Base-by-base conservation (phyloP, 2,113 vertebrate species). In the Apteryx mantelli region DNA sequence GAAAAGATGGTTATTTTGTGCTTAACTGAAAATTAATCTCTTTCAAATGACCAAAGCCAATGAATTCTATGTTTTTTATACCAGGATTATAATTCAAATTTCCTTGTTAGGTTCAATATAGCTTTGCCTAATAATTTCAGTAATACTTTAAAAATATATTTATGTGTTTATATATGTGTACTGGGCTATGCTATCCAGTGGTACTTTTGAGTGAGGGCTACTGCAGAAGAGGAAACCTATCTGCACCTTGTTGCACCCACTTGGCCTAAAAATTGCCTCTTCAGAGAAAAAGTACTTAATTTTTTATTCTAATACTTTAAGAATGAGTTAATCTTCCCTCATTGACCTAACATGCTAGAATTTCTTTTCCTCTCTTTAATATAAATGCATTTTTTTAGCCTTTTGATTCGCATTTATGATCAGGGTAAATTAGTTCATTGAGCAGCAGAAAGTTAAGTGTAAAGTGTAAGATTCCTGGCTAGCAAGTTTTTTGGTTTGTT, bases 151-250 rank as follows among this genome's bases (percentile, higher is more conserved):
- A 36, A 21, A 34, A 38, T 21, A n/a, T 38, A 24, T 55, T 73
- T 48, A 28, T 48, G 3, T 28, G 13, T 87, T 4, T 63, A 2
- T 30, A 34, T 50, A 8, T 61, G 7, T 0, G 0, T 50, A 21
- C 16, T 2, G 0, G 38, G 26, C 22, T 50, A 9, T 22, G 4
- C 10, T 34, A 71, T 4, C 12, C 34, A 44, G 34, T 34, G 44
- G 55, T 40, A 76, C 6, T 5, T 63, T 40, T 75, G 36, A 55
- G 13, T 64, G 38, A 58, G 3, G 22, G 7, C 61, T 76, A 40
- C 26, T 36, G 46, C 11, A 56, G 13, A 80, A 66, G 7, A 61
- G 8, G 79, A 14, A 64, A 11, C 4, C 11, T 32, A 3, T 12
- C 17, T 32, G 34, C 38, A 28, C 9, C 8, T 66, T 76, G 44